Base-by-base conservation (phyloP, 2,113 vertebrate genomes). In the Anarrhichthys ocellatus region DNA sequence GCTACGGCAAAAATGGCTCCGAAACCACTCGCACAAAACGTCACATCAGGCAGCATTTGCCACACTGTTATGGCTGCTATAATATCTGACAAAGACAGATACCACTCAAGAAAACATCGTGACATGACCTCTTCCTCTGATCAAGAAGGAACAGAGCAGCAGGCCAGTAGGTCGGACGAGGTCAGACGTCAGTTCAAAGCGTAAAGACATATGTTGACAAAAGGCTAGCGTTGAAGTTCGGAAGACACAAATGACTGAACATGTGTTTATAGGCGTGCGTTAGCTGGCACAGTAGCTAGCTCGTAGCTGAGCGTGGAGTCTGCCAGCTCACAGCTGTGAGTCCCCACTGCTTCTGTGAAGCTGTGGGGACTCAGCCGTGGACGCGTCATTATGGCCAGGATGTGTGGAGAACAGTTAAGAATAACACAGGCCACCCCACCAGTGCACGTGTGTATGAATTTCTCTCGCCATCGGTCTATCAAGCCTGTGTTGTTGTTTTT, bases 341-440 rank as follows among this genome's bases (percentile, higher is more conserved):
- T 71, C 70, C 61, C 76, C 38, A 18, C 46, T 72, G 76, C 89
- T 77, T 88, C 72, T 87, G 70, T 90, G 79, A 66, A 64, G 62
- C 86, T 87, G 73, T 83, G 76, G 90, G 27, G 27, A 27, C 27
- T 27, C 27, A 27, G 90, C 87, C 85, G 42, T 89, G 82, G 82
- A 82, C 17, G 67, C 70, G 73, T 86, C 83, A 78, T 36, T 79
- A 86, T 82, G 85, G 84, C 76, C 86, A 87, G 82, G 90, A 93
- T 88, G 82, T 87, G 84, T 42, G 48, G 32, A 40, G 15, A 82
- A 83, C 75, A 78, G 78, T 69, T 17, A 78, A 84, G 77, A 87
- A 93, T 52, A 85, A 89, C 62, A 78, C 66, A 67, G 73, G 42
- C 78, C 72, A 69, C 54, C 80, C 75, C 78, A 67, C 64, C 59